Evolutionary conservation across 2,113 vertebrate genomes (phyloP).

Genomic region (Australoheros scitulus): DNA sequence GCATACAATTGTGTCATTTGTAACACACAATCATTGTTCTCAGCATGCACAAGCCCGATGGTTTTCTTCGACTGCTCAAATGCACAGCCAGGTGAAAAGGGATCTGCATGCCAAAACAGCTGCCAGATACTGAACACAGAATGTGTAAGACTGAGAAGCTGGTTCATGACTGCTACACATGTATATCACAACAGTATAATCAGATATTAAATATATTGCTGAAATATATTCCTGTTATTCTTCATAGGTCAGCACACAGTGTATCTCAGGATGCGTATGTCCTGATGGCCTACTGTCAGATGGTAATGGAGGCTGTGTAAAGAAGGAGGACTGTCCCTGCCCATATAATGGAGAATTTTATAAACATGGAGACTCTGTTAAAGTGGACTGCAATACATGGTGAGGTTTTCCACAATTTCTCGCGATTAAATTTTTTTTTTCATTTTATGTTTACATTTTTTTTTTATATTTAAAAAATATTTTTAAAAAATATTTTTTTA

Average conservation of each 20-base stretch:
- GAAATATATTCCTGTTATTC: neutral
- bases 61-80: too few relatives aligned
- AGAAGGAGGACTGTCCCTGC: slow-evolving; percentile 84
- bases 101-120: too few relatives aligned
- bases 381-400: slow-evolving; percentile 91
- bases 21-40: too few relatives aligned
- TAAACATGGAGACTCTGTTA: slow-evolving; percentile 80
- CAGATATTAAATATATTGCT: neutral
- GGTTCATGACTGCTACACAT: neutral
- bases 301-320: slow-evolving; percentile 83
- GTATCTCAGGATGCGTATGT: slow-evolving; percentile 90
- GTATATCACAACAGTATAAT: neutral
- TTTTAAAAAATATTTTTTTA: too few relatives aligned
- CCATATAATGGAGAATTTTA: slow-evolving; percentile 80
- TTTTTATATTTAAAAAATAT: too few relatives aligned
- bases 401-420: slow-evolving; percentile 53
- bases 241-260: slow-evolving; percentile 83
- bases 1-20: too few relatives aligned
- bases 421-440: too few relatives aligned
- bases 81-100: too few relatives aligned
- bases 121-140: too few relatives aligned
- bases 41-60: too few relatives aligned
- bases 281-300: slow-evolving; percentile 83
- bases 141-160: too few relatives aligned
- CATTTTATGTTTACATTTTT: too few relatives aligned